Evolutionary conservation across 1,140 invertebrate species (phyloP).

Genomic region (Pollicipes pollicipes): DNA sequence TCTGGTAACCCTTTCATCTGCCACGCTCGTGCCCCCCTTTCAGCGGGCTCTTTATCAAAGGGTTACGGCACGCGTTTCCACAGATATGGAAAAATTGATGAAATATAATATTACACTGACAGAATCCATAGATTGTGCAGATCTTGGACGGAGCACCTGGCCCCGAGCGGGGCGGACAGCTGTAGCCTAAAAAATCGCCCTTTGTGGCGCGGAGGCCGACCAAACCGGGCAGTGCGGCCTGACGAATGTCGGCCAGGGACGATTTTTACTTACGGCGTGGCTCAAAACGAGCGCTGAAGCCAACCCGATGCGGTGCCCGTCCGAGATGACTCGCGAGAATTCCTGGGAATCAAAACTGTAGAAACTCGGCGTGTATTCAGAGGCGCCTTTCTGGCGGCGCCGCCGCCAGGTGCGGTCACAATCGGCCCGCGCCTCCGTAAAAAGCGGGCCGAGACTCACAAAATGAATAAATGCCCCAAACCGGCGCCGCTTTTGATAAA

Average conservation of each 20-base stretch:
- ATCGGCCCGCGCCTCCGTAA: not conserved
- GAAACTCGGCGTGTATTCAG: not conserved
- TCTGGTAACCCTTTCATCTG: not conserved
- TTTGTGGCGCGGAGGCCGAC: not conserved
- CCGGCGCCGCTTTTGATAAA: not conserved
- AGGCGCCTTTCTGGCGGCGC: not conserved
- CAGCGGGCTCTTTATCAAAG: not conserved
- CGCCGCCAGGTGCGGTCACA: not conserved
- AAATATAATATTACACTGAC: slow-evolving; percentile 1
- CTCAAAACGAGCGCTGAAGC: too few species aligned
- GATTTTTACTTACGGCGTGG: not conserved
- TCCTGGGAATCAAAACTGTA: slow-evolving; percentile 1
- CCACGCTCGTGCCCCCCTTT: not conserved
- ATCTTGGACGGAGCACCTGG: not conserved
- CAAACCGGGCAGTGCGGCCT: not conserved
- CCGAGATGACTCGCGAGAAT: not conserved
- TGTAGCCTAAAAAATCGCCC: not conserved
- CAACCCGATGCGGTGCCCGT: not conserved
- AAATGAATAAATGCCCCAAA: not conserved
- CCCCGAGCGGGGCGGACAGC: too few species aligned
- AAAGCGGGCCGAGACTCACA: not conserved
- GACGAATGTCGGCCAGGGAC: not conserved
- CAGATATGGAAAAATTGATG: slow-evolving; percentile 2
- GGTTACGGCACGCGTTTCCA: not conserved
- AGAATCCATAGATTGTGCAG: not conserved